Percentiles rank a stretch among this genome's conserved stretches.
Evolutionary conservation across 2,797 vertebrate genomes (phyloP).

Genomic region (Mormyrus proboscirostris): DNA sequence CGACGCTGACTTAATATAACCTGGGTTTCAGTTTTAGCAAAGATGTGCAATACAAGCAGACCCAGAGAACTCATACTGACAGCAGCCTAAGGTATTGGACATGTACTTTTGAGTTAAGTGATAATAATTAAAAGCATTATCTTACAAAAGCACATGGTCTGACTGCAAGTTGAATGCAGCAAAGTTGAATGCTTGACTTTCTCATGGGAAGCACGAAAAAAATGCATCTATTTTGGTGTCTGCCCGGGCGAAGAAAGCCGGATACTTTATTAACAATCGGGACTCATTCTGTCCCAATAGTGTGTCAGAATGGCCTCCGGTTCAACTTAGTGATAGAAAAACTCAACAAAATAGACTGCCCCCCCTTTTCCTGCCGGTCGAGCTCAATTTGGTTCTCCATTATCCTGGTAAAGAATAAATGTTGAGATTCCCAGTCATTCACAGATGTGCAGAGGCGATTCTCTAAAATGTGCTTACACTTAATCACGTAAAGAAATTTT

Average conservation of each 20-base stretch:
- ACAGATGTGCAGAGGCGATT: background rate
- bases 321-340: background rate
- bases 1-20: background rate
- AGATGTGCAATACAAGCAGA: background rate
- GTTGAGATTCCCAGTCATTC: background rate
- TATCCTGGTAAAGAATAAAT: background rate
- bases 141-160: background rate
- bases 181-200: constrained; percentile 1
- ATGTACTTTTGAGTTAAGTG: background rate
- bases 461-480: background rate
- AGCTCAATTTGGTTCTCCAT: background rate
- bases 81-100: background rate
- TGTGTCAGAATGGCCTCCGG: background rate
- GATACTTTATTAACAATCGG: background rate
- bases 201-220: background rate
- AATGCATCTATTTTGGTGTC: background rate
- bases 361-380: background rate
- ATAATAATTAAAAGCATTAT: background rate
- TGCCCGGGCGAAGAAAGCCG: background rate
- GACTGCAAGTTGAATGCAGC: background rate
- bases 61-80: background rate
- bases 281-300: background rate
- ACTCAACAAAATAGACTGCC: background rate
- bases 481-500: background rate
- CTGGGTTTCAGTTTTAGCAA: no score